Conservation (phyloP, 2,113 vertebrate species). For the Plestiodon gilberti region DNA sequence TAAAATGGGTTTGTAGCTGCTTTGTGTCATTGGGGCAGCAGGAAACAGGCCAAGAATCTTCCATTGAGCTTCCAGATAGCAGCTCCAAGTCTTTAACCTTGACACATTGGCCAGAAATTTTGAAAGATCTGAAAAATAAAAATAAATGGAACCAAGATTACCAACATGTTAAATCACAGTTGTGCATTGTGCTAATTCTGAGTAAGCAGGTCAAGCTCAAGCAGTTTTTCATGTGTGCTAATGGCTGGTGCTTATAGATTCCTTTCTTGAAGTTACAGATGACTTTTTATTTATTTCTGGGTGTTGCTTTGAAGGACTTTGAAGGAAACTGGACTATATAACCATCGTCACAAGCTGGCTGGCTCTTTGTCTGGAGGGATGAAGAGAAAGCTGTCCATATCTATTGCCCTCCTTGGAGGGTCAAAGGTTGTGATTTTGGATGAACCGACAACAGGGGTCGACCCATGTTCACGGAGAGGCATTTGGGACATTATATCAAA, state of each 20-base stretch:
- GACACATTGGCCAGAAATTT: constrained; percentile 47
- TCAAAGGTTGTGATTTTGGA: constrained; percentile 94
- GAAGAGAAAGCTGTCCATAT: constrained; percentile 97
- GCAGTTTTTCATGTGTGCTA: constrained; percentile 49
- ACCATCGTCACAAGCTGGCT: constrained; percentile 91
- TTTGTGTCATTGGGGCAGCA: neutral
- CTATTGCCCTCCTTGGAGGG: constrained; percentile 95
- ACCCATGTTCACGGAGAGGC: constrained; percentile 93
- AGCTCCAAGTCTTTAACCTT: constrained; percentile 58
- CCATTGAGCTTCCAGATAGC: constrained; percentile 44
- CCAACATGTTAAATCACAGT: constrained; percentile 27
- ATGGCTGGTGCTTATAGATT: neutral
- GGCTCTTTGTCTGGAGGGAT: constrained; percentile 93
- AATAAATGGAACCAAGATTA: constrained; percentile 32
- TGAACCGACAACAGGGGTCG: constrained; percentile 96
- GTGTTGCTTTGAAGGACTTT: constrained; percentile 81
- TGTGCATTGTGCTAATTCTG: constrained; percentile 29
- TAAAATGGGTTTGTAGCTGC: constrained; percentile 27
- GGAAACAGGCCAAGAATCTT: constrained; percentile 13
- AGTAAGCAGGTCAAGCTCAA: constrained; percentile 29
- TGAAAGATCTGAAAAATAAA: constrained; percentile 42
- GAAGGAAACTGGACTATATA: constrained; percentile 90
- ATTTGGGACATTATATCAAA: constrained; percentile 98
- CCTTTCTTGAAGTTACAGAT: neutral
- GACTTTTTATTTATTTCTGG: neutral